Evolutionary conservation across 2,113 vertebrate genomes (phyloP), one percentile per base, ranked within the genome.

Genomic region (Poeciliopsis retropinna): DNA sequence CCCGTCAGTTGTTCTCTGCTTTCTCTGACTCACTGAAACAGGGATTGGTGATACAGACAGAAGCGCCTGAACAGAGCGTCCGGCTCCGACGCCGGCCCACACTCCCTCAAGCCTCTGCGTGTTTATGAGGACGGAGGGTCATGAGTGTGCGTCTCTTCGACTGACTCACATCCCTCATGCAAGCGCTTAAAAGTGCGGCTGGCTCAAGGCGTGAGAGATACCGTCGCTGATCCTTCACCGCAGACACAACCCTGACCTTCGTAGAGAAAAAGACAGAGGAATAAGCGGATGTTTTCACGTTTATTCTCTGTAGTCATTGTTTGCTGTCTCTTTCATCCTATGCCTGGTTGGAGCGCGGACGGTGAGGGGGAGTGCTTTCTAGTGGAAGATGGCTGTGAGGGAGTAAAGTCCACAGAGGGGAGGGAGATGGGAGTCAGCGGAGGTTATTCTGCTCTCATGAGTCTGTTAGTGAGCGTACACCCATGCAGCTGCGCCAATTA

Each of bases 361-460:
- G 34, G 72, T 12, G 75, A 67, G 78, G 73, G 73, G 79, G 77
- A 78, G 85, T 63, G 31, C 28, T 68, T 57, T 57, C 70, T 34
- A 66, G 80, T 71, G 80, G 79, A 87, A 80, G 77, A 78, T 70
- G 80, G 62, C 69, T 82, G 61, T 63, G 68, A 85, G 80, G 82
- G 86, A 87, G 87, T 82, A 32, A 73, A 79, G 82, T 63, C 76
- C 54, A 51, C 37, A 68, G 80, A 75, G 73, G 62, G 79, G 69
- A 76, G 57, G 70, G 66, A 68, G 76, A 63, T 44, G 5, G 60
- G 63, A 72, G 80, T 83, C 75, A 22, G 75, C 66, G 76, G 87
- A 89, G 89, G 87, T 92, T 91, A 90, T 92, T 91, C 87, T 92
- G 88, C 89, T 91, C 90, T 92, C 84, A 47, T 91, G 87, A 83